Evolutionary conservation across 2,888 invertebrate genomes (phyloP).

Genomic region (Agrotis ipsilon): DNA sequence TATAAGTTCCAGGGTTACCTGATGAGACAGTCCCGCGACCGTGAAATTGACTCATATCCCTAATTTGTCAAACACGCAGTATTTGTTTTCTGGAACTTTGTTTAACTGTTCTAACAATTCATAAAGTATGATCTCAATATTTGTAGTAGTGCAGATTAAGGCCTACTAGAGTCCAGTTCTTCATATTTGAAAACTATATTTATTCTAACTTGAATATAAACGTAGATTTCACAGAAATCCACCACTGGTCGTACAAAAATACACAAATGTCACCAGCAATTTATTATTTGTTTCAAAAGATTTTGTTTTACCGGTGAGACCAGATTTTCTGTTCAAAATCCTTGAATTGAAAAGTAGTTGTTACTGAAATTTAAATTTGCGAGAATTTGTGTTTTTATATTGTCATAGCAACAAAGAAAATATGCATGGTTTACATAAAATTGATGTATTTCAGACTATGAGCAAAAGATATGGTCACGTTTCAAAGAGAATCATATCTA

Average conservation of each 20-base stretch:
- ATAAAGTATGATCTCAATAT: too few relatives aligned
- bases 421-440: background rate
- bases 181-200: too few relatives aligned
- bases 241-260: background rate
- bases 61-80: too few relatives aligned
- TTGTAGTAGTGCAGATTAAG: too few relatives aligned
- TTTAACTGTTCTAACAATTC: too few relatives aligned
- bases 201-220: too few relatives aligned
- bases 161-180: too few relatives aligned
- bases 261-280: background rate
- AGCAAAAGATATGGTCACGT: background rate
- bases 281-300: background rate
- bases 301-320: background rate
- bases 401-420: background rate
- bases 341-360: slow-evolving; percentile 28
- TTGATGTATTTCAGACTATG: background rate
- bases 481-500: slow-evolving; percentile 6
- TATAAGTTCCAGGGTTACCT: too few relatives aligned
- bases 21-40: too few relatives aligned
- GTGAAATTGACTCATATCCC: too few relatives aligned
- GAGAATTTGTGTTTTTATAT: slow-evolving; percentile 3
- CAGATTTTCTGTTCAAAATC: slow-evolving; percentile 5
- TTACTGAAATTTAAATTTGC: slow-evolving; percentile 11
- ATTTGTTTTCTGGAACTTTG: too few relatives aligned
- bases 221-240: background rate